Percentiles rank a stretch among this genome's conserved stretches.
Evolutionary conservation across 2,888 invertebrate species (phyloP).

Genomic region (Drosophila mulleri): DNA sequence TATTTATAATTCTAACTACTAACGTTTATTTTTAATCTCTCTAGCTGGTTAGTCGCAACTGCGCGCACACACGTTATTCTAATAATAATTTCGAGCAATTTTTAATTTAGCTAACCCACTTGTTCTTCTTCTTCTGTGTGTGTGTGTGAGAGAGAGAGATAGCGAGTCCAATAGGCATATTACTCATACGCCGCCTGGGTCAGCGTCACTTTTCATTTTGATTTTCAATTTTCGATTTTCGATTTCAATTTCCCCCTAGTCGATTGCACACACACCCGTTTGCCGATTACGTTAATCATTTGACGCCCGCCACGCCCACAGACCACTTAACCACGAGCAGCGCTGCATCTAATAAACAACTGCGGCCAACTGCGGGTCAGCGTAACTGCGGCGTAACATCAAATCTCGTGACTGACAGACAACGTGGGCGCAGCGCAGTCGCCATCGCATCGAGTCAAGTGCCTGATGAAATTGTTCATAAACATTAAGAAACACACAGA

Average conservation of each 20-base stretch:
- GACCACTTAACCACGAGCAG: conserved; percentile 31
- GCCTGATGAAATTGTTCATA: conserved; percentile 52
- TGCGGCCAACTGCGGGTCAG: conserved; percentile 35
- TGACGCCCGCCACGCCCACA: conserved; percentile 24
- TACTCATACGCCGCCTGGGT: conserved; percentile 56
- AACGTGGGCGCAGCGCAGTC: conserved; percentile 22
- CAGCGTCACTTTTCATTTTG: conserved; percentile 23
- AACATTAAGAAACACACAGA: conserved; percentile 29
- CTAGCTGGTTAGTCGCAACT: conserved; percentile 41
- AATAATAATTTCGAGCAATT: conserved; percentile 66
- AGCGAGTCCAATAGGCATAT: conserved; percentile 25
- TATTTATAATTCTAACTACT: conserved; percentile 60
- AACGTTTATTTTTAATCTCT: conserved; percentile 64
- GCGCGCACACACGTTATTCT: conserved; percentile 54
- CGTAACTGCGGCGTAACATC: conserved; percentile 5
- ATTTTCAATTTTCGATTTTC: conserved; percentile 39
- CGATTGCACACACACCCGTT: not conserved
- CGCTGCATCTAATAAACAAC: conserved; percentile 50
- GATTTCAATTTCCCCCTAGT: conserved; percentile 21
- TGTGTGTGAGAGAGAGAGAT: not conserved
- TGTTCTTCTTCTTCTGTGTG: conserved; percentile 14
- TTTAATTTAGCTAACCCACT: conserved; percentile 60
- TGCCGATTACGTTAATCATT: conserved; percentile 30
- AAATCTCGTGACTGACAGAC: conserved; percentile 55
- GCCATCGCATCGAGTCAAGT: conserved; percentile 26